These are phyloP conservation scores for Coenobita brevimanus DNA, from an alignment of 1,140 invertebrate species.

Conservation along the genomic window DNA sequence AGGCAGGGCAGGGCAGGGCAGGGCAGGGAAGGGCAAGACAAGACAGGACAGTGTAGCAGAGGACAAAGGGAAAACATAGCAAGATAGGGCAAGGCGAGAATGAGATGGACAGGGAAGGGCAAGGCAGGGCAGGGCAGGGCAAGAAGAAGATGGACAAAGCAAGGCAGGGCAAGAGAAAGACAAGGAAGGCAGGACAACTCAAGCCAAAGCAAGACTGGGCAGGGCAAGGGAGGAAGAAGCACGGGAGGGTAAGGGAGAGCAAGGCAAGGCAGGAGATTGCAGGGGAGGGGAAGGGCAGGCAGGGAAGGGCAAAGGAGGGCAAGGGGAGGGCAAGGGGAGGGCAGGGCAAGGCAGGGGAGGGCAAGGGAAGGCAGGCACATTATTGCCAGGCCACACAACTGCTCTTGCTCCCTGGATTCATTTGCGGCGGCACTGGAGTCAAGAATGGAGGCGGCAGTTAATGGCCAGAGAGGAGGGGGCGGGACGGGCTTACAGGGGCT, in stretches of 20 bases:
- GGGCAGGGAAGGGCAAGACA: too few species aligned
- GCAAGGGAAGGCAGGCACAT: neutral
- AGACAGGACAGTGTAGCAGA: too few species aligned
- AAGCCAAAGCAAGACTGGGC: neutral
- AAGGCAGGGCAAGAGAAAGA: neutral
- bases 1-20: too few species aligned
- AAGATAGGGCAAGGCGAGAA: too few species aligned
- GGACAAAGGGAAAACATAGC: too few species aligned
- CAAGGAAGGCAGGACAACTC: too few species aligned
- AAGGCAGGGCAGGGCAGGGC: neutral
- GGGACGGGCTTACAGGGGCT: neutral
- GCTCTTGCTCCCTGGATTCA: conserved; percentile 15
- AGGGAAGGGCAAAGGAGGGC: neutral
- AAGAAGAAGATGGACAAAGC: too few species aligned
- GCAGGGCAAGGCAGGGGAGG: neutral
- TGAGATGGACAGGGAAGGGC: neutral
- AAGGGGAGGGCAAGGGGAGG: conserved; percentile 1
- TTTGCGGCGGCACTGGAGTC: neutral
- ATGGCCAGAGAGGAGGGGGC: neutral
- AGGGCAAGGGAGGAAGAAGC: conserved; percentile 1
- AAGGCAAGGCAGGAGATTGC: neutral
- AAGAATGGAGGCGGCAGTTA: neutral
- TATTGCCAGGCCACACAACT: conserved; percentile 25
- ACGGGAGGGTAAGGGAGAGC: conserved; percentile 26
- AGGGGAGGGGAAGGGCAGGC: neutral